Base-by-base conservation (phyloP, 2,113 vertebrate species). In the Acanthisitta chloris region DNA sequence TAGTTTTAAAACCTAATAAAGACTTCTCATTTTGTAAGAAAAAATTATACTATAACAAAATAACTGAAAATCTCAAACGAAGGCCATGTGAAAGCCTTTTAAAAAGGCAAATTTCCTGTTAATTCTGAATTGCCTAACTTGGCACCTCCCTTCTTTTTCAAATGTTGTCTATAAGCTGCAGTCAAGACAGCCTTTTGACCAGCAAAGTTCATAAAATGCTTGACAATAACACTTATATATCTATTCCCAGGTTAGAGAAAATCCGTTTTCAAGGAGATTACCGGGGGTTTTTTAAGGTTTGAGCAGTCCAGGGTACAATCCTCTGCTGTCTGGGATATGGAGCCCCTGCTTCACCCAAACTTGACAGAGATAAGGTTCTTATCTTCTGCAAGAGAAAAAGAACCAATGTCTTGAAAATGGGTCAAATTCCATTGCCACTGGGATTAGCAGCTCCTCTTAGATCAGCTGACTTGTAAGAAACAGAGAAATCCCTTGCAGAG, bases 351-450 rank as follows among this genome's bases (percentile, higher is more conserved):
- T 95, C 94, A 95, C 86, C 72, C 86, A 96, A 94, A 96, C 59
- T 36, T 82, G 57, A 97, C 82, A 94, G 82, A 98, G 96, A 97
- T 98, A 98, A 98, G 95, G 70, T 42, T 64, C 91, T 97, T 98
- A 98, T 98, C 98, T 97, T 73, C 62, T 93, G 88, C 51, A 57
- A 57, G 89, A 95, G 82, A 95, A 97, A 95, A 97, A 85, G 67
- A 94, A 94, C 78, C 96, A 97, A 96, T n/a, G 33, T 93, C 95
- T 97, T 92, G 38, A 86, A 91, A 96, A 97, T 7, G 85, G 93
- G 92, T 96, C 94, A 96, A 83, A 95, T 73, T 96, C 71, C 94
- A 96, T 93, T 93, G 89, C 95, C 92, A 90, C 55, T 89, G 88
- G 87, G 92, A 97, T 97, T 97, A 97, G 92, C 91, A 96, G 69